phyloP scores from a whole-genome alignment of 2,888 invertebrate species.

The Hypena proboscidalis region DNA sequence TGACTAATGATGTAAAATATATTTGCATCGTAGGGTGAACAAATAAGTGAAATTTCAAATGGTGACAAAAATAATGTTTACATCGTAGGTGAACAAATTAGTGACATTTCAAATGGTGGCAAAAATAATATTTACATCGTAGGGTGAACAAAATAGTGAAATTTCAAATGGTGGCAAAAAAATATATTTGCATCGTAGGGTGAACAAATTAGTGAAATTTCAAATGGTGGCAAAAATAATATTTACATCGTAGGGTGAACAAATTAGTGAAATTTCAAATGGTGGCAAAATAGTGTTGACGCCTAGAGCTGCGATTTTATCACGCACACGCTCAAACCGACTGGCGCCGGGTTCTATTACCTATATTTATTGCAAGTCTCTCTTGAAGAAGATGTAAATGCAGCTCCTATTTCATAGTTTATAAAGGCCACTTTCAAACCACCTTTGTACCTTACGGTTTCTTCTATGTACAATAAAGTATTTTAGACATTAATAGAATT shows the following conservation, averaged over 20 bases:
- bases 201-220: conserved; percentile 54
- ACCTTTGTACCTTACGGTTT: conserved; percentile 60
- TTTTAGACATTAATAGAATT: conserved; percentile 39
- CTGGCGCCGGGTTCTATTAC: conserved; percentile 77
- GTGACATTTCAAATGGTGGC: conserved; percentile 61
- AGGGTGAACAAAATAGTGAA: too few relatives aligned
- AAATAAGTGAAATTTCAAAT: conserved; percentile 62
- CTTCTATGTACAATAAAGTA: conserved; percentile 51
- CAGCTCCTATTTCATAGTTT: conserved; percentile 59
- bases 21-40: conserved; percentile 25
- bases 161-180: conserved; percentile 61
- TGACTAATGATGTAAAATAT: conserved; percentile 25
- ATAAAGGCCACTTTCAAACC: conserved; percentile 66
- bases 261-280: conserved; percentile 61
- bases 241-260: too few relatives aligned
- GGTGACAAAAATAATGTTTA: too few relatives aligned
- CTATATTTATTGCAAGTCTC: conserved; percentile 61
- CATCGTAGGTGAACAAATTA: conserved; percentile 44
- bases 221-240: conserved; percentile 59
- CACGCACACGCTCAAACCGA: conserved; percentile 63
- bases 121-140: too few relatives aligned
- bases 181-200: too few relatives aligned
- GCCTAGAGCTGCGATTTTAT: conserved; percentile 72
- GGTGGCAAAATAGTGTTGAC: conserved; percentile 59
- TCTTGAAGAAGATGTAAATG: conserved; percentile 66